These are phyloP conservation scores for Nematolebias whitei DNA, from an alignment of 2,113 vertebrate species.

Conservation along the genomic window DNA sequence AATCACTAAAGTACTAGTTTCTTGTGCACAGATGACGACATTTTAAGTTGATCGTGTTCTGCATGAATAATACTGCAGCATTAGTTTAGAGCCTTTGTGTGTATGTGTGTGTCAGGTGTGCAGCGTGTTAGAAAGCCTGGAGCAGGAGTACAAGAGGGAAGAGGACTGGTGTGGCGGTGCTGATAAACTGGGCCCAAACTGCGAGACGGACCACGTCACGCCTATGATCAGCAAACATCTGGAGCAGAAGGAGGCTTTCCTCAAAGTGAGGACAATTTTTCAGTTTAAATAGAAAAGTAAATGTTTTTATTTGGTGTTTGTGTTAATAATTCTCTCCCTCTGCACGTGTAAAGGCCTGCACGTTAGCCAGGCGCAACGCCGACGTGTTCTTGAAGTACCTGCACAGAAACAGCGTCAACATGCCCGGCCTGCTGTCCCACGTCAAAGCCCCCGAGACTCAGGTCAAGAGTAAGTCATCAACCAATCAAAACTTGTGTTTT, in stretches of 20 bases:
- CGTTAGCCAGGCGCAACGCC: slow-evolving; percentile 92
- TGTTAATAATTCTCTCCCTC: slow-evolving; percentile 2
- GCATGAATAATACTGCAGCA: neutral
- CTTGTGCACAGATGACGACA: no score
- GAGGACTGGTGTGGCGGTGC: slow-evolving; percentile 99
- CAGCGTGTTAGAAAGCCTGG: slow-evolving; percentile 96
- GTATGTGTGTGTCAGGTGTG: slow-evolving; percentile 85
- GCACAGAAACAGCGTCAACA: slow-evolving; percentile 97
- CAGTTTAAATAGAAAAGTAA: neutral
- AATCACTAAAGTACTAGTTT: no score
- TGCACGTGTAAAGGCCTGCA: slow-evolving; percentile 86
- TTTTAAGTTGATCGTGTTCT: no score
- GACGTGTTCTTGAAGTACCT: slow-evolving; percentile 99
- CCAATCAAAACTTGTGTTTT: neutral
- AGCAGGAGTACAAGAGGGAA: slow-evolving; percentile 98
- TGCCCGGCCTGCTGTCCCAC: slow-evolving; percentile 98
- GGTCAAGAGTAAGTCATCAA: slow-evolving; percentile 93
- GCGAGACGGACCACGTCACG: slow-evolving; percentile 95
- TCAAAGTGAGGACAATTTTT: slow-evolving; percentile 91
- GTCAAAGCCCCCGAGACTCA: slow-evolving; percentile 98
- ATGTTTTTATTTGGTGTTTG: neutral
- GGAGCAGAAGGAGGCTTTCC: slow-evolving; percentile 97
- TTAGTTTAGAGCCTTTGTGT: neutral
- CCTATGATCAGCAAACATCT: slow-evolving; percentile 99
- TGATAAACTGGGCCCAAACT: slow-evolving; percentile 96